phyloP scores from a whole-genome alignment of 1,140 invertebrate species.

The Cotesia vestalis region DNA sequence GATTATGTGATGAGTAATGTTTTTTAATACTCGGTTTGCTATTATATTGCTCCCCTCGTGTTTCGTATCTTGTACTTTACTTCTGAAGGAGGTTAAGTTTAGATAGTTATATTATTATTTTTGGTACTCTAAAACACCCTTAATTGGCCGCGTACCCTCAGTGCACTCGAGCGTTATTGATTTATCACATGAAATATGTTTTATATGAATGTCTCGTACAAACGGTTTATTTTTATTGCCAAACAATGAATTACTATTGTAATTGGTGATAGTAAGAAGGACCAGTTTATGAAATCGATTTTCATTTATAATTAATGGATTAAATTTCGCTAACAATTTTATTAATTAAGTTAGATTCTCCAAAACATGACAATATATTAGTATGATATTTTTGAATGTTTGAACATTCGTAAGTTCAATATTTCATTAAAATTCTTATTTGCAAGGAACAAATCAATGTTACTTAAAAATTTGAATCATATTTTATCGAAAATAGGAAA shows the following conservation, averaged over 20 bases:
- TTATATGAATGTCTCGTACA: neutral
- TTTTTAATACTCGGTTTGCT: slow-evolving; percentile 61
- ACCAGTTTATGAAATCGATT: too few species aligned
- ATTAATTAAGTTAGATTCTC: too few species aligned
- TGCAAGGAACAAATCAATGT: too few species aligned
- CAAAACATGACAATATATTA: too few species aligned
- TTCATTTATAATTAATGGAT: too few species aligned
- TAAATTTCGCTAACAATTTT: too few species aligned
- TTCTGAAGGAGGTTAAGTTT: slow-evolving; percentile 25
- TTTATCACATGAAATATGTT: slow-evolving; percentile 50
- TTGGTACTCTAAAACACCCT: slow-evolving; percentile 66
- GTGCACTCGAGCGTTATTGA: slow-evolving; percentile 50
- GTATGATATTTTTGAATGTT: too few species aligned
- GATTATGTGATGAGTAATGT: slow-evolving; percentile 68
- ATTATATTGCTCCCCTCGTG: slow-evolving; percentile 24
- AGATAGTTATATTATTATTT: slow-evolving; percentile 56
- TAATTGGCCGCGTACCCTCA: slow-evolving; percentile 59
- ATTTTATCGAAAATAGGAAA: too few species aligned
- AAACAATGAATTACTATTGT: neutral
- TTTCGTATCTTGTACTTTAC: slow-evolving; percentile 21
- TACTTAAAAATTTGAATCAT: too few species aligned
- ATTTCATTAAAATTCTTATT: too few species aligned
- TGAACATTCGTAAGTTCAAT: too few species aligned
- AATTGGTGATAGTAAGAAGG: too few species aligned
- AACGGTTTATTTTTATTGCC: slow-evolving; percentile 18